phyloP scores from a whole-genome alignment of 2,113 vertebrate species.

The Hippoglossus stenolepis region DNA sequence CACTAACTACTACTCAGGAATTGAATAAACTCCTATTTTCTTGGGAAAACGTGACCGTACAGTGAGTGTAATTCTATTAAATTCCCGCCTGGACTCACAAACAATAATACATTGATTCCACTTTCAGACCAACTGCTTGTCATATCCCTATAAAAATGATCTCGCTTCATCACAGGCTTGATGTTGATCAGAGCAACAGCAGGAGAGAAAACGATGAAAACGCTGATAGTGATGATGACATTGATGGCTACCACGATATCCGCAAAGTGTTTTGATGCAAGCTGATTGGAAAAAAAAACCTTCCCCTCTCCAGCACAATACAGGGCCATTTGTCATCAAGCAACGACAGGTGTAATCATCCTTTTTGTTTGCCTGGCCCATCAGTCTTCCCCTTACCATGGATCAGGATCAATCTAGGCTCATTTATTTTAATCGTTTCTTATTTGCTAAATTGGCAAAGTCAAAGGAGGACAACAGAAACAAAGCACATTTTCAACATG shows the following conservation, averaged over 20 bases:
- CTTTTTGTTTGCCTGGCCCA: constrained; percentile 79
- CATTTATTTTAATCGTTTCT: constrained; percentile 88
- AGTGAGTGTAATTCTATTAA: not conserved
- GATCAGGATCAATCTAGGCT: constrained; percentile 87
- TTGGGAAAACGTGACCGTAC: not conserved
- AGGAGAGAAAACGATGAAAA: constrained; percentile 48
- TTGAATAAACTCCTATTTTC: not conserved
- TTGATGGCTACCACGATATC: constrained; percentile 73
- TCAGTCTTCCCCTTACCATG: constrained; percentile 82
- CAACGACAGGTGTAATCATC: constrained; percentile 87
- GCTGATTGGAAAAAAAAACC: constrained; percentile 81
- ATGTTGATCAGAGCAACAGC: constrained; percentile 4
- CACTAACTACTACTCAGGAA: not conserved
- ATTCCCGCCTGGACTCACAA: constrained; percentile 5
- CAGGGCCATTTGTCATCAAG: constrained; percentile 86
- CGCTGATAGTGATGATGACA: constrained; percentile 65
- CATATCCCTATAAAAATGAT: constrained; percentile 14
- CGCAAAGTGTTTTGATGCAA: constrained; percentile 80
- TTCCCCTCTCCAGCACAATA: constrained; percentile 78
- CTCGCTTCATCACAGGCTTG: constrained; percentile 17
- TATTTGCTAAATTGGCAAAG: constrained; percentile 84
- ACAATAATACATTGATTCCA: constrained; percentile 28
- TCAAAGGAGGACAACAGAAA: constrained; percentile 79
- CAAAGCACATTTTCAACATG: constrained; percentile 66
- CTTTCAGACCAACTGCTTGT: constrained; percentile 36